Conservation (phyloP, 1,140 invertebrate genomes). For the Andrena cerasifolii region DNA sequence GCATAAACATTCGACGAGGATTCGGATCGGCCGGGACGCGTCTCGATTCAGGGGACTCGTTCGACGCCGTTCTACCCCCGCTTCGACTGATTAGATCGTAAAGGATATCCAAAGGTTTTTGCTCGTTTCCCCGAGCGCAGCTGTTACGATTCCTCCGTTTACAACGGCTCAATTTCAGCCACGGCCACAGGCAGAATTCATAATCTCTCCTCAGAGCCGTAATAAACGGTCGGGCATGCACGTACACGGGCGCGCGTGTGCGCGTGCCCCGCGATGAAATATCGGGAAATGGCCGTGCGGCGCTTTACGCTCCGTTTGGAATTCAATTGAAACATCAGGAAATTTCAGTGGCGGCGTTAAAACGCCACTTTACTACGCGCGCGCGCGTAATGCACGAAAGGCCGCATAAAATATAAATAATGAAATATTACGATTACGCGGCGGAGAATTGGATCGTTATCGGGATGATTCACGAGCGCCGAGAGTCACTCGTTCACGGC, state of each 20-base stretch:
- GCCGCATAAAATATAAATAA: slow-evolving; percentile 15
- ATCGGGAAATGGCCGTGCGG: slow-evolving; percentile 3
- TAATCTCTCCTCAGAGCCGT: slow-evolving; percentile 13
- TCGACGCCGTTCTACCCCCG: no score
- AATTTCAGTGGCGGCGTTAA: slow-evolving; percentile 24
- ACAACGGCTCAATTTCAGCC: slow-evolving; percentile 2
- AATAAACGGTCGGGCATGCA: slow-evolving; percentile 22
- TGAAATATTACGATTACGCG: slow-evolving; percentile 1
- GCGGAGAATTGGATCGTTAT: slow-evolving; percentile 12
- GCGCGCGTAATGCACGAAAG: not conserved
- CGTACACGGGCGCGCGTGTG: not conserved
- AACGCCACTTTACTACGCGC: not conserved
- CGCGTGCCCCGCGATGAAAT: not conserved
- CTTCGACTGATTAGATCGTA: slow-evolving; percentile 10
- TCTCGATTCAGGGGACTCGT: not conserved
- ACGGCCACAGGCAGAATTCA: not conserved
- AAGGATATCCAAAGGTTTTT: not conserved
- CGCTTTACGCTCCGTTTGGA: slow-evolving; percentile 36
- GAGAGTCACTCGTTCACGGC: not conserved
- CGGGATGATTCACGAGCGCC: slow-evolving; percentile 6
- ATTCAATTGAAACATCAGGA: slow-evolving; percentile 39
- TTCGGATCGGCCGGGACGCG: no score
- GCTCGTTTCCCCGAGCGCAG: not conserved
- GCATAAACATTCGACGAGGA: no score
- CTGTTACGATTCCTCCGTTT: slow-evolving; percentile 1